A percentile compares a stretch with the other conserved stretches of the same genome.
Conservation (phyloP, 2,888 invertebrate genomes). For the Papilio protenor region DNA sequence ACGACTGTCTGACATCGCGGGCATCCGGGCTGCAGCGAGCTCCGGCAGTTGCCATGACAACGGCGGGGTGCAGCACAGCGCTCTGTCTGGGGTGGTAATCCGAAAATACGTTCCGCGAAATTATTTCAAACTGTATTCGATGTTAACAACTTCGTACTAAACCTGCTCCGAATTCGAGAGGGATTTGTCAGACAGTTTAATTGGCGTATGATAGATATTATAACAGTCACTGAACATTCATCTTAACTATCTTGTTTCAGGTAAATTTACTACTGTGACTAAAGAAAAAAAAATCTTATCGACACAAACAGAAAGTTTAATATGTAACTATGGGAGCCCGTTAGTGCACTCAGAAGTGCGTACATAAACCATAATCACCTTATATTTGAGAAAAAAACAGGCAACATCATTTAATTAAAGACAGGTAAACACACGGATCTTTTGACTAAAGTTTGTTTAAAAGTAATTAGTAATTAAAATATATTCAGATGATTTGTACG, state of each 20-base stretch:
- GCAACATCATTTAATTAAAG: too few relatives aligned
- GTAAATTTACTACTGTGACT: too few relatives aligned
- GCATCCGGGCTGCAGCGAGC: slow-evolving; percentile 34
- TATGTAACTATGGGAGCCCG: too few relatives aligned
- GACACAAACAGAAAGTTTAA: too few relatives aligned
- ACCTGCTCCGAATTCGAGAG: background rate
- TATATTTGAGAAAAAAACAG: background rate
- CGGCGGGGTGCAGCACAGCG: slow-evolving; percentile 28
- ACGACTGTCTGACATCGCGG: slow-evolving; percentile 38
- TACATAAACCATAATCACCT: too few relatives aligned
- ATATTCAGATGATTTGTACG: background rate
- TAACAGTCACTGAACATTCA: background rate
- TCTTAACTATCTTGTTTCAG: too few relatives aligned
- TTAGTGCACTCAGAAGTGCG: too few relatives aligned
- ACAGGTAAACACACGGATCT: too few relatives aligned
- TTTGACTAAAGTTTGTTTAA: too few relatives aligned
- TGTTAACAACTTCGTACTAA: slow-evolving; percentile 32
- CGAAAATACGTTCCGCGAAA: slow-evolving; percentile 40
- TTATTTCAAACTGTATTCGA: slow-evolving; percentile 33
- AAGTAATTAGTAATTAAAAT: too few relatives aligned
- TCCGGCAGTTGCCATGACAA: slow-evolving; percentile 25
- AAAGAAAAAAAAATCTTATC: too few relatives aligned
- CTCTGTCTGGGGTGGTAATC: slow-evolving; percentile 39
- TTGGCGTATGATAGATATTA: slow-evolving; percentile 18
- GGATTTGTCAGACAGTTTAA: slow-evolving; percentile 18